Evolutionary conservation across 2,797 vertebrate genomes (phyloP).

Genomic region (Microcaecilia unicolor): DNA sequence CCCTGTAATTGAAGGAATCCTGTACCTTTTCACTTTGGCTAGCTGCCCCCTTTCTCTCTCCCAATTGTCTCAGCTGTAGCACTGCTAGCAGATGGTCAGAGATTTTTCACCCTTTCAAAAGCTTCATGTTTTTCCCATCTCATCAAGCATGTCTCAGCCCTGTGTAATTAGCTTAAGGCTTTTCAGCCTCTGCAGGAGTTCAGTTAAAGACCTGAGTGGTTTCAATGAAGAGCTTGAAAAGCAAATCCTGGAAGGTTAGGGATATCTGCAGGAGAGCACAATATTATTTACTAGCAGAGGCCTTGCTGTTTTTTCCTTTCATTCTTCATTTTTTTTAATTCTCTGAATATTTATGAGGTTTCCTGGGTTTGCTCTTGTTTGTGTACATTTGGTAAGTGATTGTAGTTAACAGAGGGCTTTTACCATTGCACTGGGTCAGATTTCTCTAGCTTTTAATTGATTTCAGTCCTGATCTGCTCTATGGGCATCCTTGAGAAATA

Average conservation of each 20-base stretch:
- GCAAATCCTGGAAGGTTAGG: slow-evolving; percentile 51
- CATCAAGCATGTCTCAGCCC: slow-evolving; percentile 65
- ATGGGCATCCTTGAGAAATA: slow-evolving; percentile 43
- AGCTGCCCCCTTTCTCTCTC: slow-evolving; percentile 19
- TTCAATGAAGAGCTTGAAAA: slow-evolving; percentile 56
- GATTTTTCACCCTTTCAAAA: slow-evolving; percentile 67
- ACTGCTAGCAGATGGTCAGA: slow-evolving; percentile 63
- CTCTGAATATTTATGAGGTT: slow-evolving; percentile 57
- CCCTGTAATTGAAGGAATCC: slow-evolving; percentile 43
- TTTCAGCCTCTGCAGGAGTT: slow-evolving; percentile 60
- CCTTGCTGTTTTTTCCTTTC: background rate
- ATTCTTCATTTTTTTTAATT: slow-evolving; percentile 35
- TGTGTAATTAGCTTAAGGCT: slow-evolving; percentile 71
- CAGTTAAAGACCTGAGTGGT: slow-evolving; percentile 54
- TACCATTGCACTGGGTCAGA: slow-evolving; percentile 36
- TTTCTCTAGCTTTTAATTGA: slow-evolving; percentile 65
- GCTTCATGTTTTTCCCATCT: slow-evolving; percentile 66
- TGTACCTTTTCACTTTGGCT: slow-evolving; percentile 25
- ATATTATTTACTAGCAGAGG: slow-evolving; percentile 49
- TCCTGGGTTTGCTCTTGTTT: slow-evolving; percentile 38
- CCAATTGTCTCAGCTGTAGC: slow-evolving; percentile 32
- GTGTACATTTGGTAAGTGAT: slow-evolving; percentile 32
- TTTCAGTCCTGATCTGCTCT: slow-evolving; percentile 60
- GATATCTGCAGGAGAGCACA: slow-evolving; percentile 46
- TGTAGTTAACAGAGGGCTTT: slow-evolving; percentile 44